Percentiles rank a stretch among this genome's conserved stretches.
These are phyloP conservation scores for Sebastes matsubarae DNA, from an alignment of 2,797 vertebrate species.

Conservation along the genomic window DNA sequence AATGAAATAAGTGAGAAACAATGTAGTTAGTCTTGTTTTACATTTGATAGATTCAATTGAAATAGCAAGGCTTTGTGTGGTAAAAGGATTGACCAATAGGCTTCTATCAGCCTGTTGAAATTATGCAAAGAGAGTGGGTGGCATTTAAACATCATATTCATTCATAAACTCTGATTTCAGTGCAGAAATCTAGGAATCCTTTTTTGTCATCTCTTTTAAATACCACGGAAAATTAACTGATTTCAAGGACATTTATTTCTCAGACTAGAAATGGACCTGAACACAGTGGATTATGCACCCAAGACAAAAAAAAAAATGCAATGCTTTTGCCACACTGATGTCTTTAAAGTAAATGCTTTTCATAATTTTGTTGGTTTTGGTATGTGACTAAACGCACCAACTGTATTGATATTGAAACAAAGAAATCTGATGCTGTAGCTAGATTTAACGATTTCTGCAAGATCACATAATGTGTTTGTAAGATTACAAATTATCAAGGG, in stretches of 20 bases:
- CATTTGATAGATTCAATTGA: constrained; percentile 25
- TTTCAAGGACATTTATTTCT: background rate
- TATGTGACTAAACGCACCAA: background rate
- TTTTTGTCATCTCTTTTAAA: constrained; percentile 4
- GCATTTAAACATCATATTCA: constrained; percentile 15
- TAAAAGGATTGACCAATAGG: constrained; percentile 20
- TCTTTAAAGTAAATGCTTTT: constrained; percentile 23
- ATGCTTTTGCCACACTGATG: constrained; percentile 13
- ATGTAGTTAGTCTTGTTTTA: constrained; percentile 25
- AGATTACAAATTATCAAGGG: background rate
- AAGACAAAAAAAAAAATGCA: constrained; percentile 7
- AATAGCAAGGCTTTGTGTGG: constrained; percentile 28
- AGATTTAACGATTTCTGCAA: background rate
- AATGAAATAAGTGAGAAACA: constrained; percentile 30
- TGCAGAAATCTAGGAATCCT: background rate
- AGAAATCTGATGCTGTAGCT: background rate
- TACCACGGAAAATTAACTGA: background rate
- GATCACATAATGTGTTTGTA: background rate
- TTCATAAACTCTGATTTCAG: constrained; percentile 21
- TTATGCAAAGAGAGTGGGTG: constrained; percentile 58
- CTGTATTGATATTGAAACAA: background rate
- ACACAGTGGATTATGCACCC: background rate
- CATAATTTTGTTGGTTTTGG: background rate
- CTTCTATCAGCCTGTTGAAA: constrained; percentile 13
- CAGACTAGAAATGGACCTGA: background rate